phyloP scores from a whole-genome alignment of 2,888 invertebrate species.

The Epirrhoe tristata region DNA sequence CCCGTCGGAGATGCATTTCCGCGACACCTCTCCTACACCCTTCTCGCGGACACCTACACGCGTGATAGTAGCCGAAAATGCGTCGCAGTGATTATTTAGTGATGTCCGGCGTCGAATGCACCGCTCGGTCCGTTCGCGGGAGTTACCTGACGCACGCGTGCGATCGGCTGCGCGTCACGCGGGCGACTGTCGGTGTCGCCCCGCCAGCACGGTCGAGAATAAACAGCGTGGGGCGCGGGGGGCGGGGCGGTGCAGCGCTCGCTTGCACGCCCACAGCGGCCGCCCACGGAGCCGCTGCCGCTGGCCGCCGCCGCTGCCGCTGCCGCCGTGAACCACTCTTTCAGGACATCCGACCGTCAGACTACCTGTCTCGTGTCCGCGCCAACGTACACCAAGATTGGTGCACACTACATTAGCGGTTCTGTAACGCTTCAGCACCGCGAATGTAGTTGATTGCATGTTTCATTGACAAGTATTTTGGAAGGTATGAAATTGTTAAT shows the following conservation, averaged over 20 bases:
- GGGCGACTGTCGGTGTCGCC: constrained; percentile 76
- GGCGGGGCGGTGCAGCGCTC: constrained; percentile 72
- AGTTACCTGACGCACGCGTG: constrained; percentile 75
- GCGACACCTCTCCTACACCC: constrained; percentile 67
- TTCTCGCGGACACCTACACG: constrained; percentile 53
- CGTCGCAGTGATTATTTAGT: constrained; percentile 60
- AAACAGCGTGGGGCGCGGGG: constrained; percentile 76
- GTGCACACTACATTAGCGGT: background rate
- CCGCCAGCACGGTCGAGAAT: constrained; percentile 80
- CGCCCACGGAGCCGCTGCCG: constrained; percentile 66
- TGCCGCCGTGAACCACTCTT: constrained; percentile 31
- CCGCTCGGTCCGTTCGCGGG: constrained; percentile 71
- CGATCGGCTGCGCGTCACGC: constrained; percentile 77
- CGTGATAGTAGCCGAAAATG: constrained; percentile 50
- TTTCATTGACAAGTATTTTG: background rate
- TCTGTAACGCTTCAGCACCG: background rate
- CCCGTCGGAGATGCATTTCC: constrained; percentile 79
- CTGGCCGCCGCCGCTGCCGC: constrained; percentile 50
- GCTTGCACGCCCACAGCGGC: constrained; percentile 82
- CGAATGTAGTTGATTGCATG: background rate
- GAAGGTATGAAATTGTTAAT: background rate
- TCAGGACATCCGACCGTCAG: constrained; percentile 30
- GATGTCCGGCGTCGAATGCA: constrained; percentile 77
- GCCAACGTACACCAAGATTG: background rate
- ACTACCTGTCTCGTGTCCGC: constrained; percentile 3